Conservation (phyloP, 2,113 vertebrate genomes). For the Acanthochromis polyacanthus region DNA sequence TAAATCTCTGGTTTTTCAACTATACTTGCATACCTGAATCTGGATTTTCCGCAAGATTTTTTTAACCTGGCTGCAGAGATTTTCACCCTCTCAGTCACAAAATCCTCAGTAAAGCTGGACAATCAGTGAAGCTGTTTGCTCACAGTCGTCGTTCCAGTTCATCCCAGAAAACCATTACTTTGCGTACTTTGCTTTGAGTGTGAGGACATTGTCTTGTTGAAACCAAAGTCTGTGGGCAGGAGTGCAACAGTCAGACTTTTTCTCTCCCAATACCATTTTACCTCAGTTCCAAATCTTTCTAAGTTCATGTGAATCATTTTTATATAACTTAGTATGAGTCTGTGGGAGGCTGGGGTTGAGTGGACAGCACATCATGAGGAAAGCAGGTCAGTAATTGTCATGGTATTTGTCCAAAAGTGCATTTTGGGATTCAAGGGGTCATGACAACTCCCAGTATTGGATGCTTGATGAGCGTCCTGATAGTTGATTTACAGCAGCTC, state of each 20-base stretch:
- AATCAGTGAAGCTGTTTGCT: not conserved
- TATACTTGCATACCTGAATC: not conserved
- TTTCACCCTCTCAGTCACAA: not conserved
- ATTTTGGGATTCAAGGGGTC: no score
- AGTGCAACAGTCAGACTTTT: not conserved
- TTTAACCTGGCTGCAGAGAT: not conserved
- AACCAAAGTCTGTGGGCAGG: not conserved
- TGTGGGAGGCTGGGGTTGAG: not conserved
- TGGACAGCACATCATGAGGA: not conserved
- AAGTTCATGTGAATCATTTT: not conserved
- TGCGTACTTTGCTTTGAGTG: not conserved
- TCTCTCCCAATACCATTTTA: not conserved
- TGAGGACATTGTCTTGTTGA: not conserved
- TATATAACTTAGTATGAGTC: not conserved
- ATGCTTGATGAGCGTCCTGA: no score
- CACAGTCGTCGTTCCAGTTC: not conserved
- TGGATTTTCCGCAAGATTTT: not conserved
- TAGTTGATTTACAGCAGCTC: no score
- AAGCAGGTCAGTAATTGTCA: no score
- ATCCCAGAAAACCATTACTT: not conserved
- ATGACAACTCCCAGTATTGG: no score
- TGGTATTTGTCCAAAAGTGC: no score
- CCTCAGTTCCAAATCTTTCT: not conserved
- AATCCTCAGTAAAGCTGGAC: not conserved
- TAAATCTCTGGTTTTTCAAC: constrained; percentile 1